phyloP scores from a whole-genome alignment of 2,888 invertebrate genomes.

The Cremastobaeus sp. region DNA sequence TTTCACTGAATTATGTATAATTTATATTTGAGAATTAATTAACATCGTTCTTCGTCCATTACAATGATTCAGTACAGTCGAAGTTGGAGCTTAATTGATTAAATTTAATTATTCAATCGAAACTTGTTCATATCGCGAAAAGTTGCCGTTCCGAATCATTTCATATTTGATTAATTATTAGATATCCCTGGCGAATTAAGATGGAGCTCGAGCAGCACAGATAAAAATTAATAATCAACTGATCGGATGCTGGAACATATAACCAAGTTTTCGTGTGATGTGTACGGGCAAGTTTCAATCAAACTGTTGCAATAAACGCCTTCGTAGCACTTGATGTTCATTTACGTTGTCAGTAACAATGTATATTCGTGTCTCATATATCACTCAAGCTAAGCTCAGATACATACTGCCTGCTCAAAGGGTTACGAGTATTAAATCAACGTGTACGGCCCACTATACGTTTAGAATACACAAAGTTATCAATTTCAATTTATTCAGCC shows the following conservation, averaged over 20 bases:
- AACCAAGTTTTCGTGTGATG: conserved; percentile 64
- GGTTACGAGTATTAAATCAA: conserved; percentile 55
- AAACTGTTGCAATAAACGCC: conserved; percentile 53
- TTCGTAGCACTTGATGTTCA: conserved; percentile 53
- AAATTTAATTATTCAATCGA: too few species aligned
- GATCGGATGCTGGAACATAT: too few species aligned
- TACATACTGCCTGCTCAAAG: conserved; percentile 44
- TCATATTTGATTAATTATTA: too few species aligned
- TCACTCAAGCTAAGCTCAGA: conserved; percentile 59
- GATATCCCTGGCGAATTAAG: too few species aligned
- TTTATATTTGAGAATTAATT: too few species aligned
- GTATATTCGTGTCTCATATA: conserved; percentile 65
- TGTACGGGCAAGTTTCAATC: conserved; percentile 65
- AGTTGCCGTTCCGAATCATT: too few species aligned
- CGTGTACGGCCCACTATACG: conserved; percentile 30
- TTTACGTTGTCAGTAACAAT: conserved; percentile 61
- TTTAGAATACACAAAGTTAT: conserved; percentile 25
- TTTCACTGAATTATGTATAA: too few species aligned
- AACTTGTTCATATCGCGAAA: too few species aligned
- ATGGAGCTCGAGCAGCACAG: too few species aligned
- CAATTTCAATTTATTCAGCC: conserved; percentile 34
- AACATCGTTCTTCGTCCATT: too few species aligned
- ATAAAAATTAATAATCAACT: conserved; percentile 42
- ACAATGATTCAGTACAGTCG: too few species aligned
- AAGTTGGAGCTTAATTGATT: too few species aligned